Conservation (phyloP, 2,797 vertebrate species). For the Pipistrellus pipistrellus region DNA sequence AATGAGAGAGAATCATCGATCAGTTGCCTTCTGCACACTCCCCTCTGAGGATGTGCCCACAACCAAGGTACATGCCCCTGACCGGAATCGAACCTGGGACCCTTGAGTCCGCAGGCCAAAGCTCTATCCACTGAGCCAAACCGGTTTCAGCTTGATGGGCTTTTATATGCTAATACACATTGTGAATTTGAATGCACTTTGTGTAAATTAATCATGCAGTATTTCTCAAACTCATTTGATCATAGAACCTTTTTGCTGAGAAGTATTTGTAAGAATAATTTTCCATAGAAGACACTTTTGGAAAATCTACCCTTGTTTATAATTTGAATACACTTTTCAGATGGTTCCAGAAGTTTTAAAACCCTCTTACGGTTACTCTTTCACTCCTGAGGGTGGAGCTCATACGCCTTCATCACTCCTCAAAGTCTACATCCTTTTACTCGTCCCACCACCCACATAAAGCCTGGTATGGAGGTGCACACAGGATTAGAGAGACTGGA, state of each 20-base stretch:
- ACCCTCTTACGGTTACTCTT: background rate
- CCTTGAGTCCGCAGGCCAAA: no score
- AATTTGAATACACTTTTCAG: background rate
- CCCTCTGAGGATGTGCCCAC: no score
- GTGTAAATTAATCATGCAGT: background rate
- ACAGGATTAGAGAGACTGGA: background rate
- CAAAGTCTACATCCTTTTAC: background rate
- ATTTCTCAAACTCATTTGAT: slow-evolving; percentile 57
- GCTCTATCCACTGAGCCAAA: no score
- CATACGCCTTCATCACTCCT: slow-evolving; percentile 45
- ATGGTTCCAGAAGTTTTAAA: slow-evolving; percentile 9
- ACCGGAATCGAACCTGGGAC: no score
- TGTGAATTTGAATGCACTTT: background rate
- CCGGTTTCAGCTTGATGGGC: background rate
- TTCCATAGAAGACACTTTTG: slow-evolving; percentile 17
- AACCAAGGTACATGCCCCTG: no score
- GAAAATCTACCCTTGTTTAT: slow-evolving; percentile 5
- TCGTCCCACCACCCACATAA: background rate
- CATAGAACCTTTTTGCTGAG: slow-evolving; percentile 4
- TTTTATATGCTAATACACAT: slow-evolving; percentile 42
- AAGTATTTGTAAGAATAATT: background rate
- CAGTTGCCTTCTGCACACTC: no score
- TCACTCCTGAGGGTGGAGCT: slow-evolving; percentile 57
- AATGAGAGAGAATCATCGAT: no score
- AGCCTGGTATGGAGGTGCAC: background rate